Evolutionary conservation across 2,113 vertebrate species (phyloP).

Genomic region (Lasiurus cinereus): DNA sequence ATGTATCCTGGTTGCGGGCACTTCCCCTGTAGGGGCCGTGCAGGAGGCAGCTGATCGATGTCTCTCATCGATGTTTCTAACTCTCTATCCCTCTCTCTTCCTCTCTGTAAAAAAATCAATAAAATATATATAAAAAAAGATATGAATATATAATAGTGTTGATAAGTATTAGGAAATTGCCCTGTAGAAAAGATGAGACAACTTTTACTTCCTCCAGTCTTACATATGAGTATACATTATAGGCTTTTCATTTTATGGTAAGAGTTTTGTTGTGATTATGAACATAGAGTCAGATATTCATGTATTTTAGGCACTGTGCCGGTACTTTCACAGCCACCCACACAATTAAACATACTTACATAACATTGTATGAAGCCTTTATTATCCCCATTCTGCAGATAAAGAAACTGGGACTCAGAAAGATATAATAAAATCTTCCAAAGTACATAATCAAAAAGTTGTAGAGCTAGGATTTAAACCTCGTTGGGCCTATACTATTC

Average conservation of each 20-base stretch:
- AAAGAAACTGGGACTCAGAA: slow-evolving; percentile 53
- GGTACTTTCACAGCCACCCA: not conserved
- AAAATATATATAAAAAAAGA: not conserved
- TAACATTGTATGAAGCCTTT: not conserved
- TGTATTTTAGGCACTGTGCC: slow-evolving; percentile 23
- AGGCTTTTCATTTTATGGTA: slow-evolving; percentile 47
- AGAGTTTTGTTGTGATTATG: slow-evolving; percentile 5
- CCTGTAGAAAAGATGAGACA: not conserved
- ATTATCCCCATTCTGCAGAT: slow-evolving; percentile 37
- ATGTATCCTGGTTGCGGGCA: no score
- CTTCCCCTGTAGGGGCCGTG: no score
- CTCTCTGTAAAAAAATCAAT: no score
- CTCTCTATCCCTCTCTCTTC: no score
- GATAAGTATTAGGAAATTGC: slow-evolving; percentile 33
- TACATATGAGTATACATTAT: not conserved
- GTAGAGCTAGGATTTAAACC: slow-evolving; percentile 43
- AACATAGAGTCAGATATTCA: slow-evolving; percentile 17
- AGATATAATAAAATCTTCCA: not conserved
- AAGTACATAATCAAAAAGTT: slow-evolving; percentile 23
- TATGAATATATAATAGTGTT: slow-evolving; percentile 54
- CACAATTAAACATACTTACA: slow-evolving; percentile 25
- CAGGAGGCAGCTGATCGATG: no score
- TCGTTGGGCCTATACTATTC: slow-evolving; percentile 18
- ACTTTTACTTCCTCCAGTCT: slow-evolving; percentile 51
- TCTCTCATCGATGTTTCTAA: no score